Percentiles rank a stretch among this genome's conserved stretches.
Conservation (phyloP, 64 coral and sea anemone genomes). For the Pocillopora damicornis region DNA sequence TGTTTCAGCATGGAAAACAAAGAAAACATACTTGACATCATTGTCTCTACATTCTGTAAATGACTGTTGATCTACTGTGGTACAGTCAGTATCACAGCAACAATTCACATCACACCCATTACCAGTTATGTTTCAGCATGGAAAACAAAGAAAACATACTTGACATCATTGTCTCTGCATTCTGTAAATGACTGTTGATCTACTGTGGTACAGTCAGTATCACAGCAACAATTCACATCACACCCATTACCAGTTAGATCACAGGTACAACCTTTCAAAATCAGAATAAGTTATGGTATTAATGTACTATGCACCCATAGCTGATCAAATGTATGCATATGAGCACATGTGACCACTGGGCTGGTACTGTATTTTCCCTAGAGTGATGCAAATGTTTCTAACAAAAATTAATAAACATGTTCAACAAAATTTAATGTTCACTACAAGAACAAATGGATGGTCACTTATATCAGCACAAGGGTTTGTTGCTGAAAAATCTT, state of each 20-base stretch:
- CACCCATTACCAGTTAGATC: conserved; percentile 85
- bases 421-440: too few species aligned
- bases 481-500: too few species aligned
- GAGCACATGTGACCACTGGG: too few species aligned
- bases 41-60: conserved; percentile 76
- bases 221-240: conserved; percentile 86
- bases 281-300: background rate
- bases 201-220: conserved; percentile 60
- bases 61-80: conserved; percentile 60
- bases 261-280: conserved; percentile 70
- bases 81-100: conserved; percentile 84
- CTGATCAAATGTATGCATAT: too few species aligned
- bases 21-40: conserved; percentile 52
- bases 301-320: background rate
- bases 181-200: conserved; percentile 75
- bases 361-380: too few species aligned
- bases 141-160: conserved; percentile 22
- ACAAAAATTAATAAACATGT: too few species aligned
- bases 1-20: background rate
- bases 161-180: conserved; percentile 73
- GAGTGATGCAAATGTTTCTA: too few species aligned
- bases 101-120: conserved; percentile 85
- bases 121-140: too few species aligned
- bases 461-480: too few species aligned
- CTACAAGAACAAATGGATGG: too few species aligned